phyloP scores from a whole-genome alignment of 2,113 vertebrate species.

The Daboia siamensis region DNA sequence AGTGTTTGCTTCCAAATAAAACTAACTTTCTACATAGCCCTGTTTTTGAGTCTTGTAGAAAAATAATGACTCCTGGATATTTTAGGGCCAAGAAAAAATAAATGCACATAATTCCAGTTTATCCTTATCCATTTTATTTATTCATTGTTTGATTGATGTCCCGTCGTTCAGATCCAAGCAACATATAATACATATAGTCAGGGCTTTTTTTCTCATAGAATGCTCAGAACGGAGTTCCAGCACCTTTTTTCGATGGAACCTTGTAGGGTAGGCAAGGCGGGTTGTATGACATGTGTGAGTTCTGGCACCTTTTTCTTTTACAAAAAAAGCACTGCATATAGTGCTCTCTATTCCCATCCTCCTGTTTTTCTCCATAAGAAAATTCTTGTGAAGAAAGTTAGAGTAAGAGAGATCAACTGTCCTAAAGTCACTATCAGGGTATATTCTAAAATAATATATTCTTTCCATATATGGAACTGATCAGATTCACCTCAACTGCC shows the following conservation, averaged over 20 bases:
- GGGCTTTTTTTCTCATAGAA: too few relatives aligned
- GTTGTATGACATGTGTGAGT: too few relatives aligned
- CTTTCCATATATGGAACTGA: neutral
- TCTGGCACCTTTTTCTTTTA: too few relatives aligned
- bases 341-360: neutral
- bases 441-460: neutral
- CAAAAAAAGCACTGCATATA: neutral
- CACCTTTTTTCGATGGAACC: too few relatives aligned
- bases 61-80: neutral
- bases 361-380: neutral
- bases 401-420: neutral
- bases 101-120: neutral
- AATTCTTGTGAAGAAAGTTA: neutral
- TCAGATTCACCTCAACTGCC: neutral
- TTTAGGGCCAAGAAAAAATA: neutral
- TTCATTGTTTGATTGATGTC: neutral
- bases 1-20: neutral
- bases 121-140: neutral
- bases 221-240: too few relatives aligned
- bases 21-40: neutral
- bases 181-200: neutral
- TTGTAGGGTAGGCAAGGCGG: too few relatives aligned
- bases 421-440: neutral
- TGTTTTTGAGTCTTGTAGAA: neutral
- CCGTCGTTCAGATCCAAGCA: neutral